These are phyloP conservation scores for Cryptus viduatorius DNA, from an alignment of 2,888 invertebrate genomes.

Conservation along the genomic window DNA sequence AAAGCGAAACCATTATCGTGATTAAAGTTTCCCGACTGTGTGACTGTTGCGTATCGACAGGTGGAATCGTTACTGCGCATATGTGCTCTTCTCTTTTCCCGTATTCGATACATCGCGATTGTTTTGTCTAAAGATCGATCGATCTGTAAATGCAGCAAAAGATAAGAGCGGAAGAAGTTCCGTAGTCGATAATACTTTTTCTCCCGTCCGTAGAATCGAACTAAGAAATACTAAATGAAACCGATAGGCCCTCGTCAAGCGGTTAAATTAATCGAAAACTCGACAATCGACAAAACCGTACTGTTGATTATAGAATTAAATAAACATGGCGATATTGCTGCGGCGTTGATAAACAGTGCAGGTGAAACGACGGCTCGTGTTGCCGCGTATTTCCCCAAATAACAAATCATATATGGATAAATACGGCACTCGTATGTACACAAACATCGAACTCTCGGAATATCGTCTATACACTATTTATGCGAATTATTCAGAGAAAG, in stretches of 20 bases:
- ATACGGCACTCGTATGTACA: background rate
- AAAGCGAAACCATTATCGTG: conserved; percentile 37
- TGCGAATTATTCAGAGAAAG: background rate
- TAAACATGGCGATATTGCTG: background rate
- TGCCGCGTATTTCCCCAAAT: background rate
- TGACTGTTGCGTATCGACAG: conserved; percentile 35
- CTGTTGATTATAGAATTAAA: background rate
- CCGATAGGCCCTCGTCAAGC: too few relatives aligned
- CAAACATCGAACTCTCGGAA: background rate
- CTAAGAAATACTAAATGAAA: conserved; percentile 3
- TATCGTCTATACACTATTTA: background rate
- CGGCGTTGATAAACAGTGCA: background rate
- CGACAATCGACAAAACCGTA: background rate
- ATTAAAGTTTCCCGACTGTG: conserved; percentile 30
- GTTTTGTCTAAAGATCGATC: conserved; percentile 30
- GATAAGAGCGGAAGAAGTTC: background rate
- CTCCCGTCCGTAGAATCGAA: background rate
- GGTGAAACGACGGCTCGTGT: background rate
- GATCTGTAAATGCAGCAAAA: background rate
- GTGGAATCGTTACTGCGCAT: conserved; percentile 12
- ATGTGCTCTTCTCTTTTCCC: conserved; percentile 3
- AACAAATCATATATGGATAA: background rate
- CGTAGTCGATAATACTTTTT: background rate
- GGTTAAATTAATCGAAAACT: background rate
- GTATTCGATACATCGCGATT: conserved; percentile 6